Conservation (phyloP, 2,113 vertebrate species). For the Canis aureus region DNA sequence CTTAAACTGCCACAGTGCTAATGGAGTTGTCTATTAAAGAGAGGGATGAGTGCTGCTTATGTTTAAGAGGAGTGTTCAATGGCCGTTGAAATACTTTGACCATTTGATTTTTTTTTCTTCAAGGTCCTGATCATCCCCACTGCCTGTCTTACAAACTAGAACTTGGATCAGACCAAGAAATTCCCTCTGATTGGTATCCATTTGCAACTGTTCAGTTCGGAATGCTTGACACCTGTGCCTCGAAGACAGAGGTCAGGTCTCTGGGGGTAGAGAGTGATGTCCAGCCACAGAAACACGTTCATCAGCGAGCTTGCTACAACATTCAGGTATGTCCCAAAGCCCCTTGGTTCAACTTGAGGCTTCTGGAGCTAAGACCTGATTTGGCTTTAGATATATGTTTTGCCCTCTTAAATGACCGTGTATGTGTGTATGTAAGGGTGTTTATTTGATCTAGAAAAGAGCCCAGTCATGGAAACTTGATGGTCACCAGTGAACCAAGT, state of each 20-base stretch:
- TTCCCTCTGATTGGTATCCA: conserved; percentile 95
- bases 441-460: background rate
- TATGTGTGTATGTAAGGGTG: background rate
- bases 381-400: background rate
- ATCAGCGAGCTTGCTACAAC: conserved; percentile 93
- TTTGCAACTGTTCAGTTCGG: conserved; percentile 95
- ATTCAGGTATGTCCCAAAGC: conserved; percentile 90
- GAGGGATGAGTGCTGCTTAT: background rate
- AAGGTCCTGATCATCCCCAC: conserved; percentile 95
- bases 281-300: conserved; percentile 95
- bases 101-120: conserved; percentile 31
- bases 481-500: background rate
- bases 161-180: conserved; percentile 97
- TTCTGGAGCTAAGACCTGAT: background rate
- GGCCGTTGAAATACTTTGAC: background rate
- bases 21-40: background rate
- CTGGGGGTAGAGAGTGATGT: conserved; percentile 94
- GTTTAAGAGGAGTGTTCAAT: background rate
- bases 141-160: conserved; percentile 97
- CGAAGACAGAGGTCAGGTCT: conserved; percentile 92
- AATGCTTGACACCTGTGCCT: conserved; percentile 90
- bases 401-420: background rate
- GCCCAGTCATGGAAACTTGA: background rate
- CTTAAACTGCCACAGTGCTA: background rate
- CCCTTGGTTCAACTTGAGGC: background rate